Evolutionary conservation across 2,797 vertebrate species (phyloP).

Genomic region (Alca torda): DNA sequence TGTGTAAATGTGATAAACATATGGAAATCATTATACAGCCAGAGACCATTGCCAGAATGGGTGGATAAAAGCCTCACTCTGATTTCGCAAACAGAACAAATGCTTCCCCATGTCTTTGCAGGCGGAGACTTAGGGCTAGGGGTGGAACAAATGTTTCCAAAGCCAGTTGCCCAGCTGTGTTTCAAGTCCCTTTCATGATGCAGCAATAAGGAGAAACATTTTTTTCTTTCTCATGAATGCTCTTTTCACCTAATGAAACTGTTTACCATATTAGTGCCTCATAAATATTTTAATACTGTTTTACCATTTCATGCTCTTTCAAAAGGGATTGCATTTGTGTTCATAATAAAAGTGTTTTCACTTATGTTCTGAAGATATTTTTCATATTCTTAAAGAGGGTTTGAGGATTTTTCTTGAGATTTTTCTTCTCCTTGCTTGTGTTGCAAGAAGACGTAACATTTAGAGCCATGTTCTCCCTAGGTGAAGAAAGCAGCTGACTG

Average conservation of each 20-base stretch:
- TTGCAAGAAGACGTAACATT: not conserved
- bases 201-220: not conserved
- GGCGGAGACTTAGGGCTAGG: not conserved
- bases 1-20: conserved; percentile 36
- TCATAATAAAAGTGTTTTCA: not conserved
- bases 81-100: not conserved
- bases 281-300: not conserved
- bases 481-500: not conserved
- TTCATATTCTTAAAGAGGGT: not conserved
- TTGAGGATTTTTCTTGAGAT: not conserved
- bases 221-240: not conserved
- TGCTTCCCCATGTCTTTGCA: not conserved
- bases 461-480: not conserved
- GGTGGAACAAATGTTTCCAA: not conserved
- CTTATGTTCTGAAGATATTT: not conserved
- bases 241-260: not conserved
- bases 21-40: conserved; percentile 16
- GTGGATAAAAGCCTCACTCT: not conserved
- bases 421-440: not conserved
- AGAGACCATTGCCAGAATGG: not conserved
- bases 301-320: not conserved
- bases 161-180: not conserved
- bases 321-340: not conserved
- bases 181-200: not conserved
- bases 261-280: not conserved